A percentile compares a stretch with the other conserved stretches of the same genome.
Conservation (phyloP, 2,797 vertebrate species). For the Gastrophryne carolinensis region DNA sequence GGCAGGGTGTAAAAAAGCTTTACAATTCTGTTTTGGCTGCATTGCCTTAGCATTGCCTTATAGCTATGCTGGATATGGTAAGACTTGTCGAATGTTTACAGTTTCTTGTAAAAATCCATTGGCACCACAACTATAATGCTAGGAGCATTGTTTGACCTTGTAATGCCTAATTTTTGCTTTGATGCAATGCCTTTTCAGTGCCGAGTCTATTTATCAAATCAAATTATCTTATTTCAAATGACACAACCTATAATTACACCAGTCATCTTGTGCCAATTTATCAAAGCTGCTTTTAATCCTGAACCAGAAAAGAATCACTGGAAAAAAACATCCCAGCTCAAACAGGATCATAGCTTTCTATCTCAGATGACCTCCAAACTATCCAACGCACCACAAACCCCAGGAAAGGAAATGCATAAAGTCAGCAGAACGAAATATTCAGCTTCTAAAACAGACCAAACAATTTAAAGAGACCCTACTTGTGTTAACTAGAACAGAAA, state of each 20-base stretch:
- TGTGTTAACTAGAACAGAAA: no score
- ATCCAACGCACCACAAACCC: not conserved
- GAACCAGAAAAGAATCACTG: slow-evolving; percentile 7
- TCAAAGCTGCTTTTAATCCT: slow-evolving; percentile 8
- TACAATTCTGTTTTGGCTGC: no score
- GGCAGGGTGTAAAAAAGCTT: no score
- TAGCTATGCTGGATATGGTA: not conserved
- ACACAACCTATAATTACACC: not conserved
- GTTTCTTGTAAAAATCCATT: not conserved
- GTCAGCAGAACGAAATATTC: no score
- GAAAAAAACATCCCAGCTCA: slow-evolving; percentile 1
- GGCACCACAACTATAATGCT: not conserved
- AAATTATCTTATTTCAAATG: no score
- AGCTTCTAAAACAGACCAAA: no score
- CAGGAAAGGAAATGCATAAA: no score
- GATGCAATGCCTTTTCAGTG: no score
- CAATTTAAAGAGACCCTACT: no score
- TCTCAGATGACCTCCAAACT: not conserved
- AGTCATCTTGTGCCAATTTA: not conserved
- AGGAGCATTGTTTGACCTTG: not conserved
- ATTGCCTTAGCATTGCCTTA: no score
- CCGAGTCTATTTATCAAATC: no score
- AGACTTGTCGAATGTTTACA: not conserved
- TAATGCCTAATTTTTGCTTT: no score
- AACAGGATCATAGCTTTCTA: not conserved